Percentiles rank a stretch among this genome's conserved stretches.
phyloP scores from a whole-genome alignment of 2,113 vertebrate genomes.

The Beaufortia kweichowensis region DNA sequence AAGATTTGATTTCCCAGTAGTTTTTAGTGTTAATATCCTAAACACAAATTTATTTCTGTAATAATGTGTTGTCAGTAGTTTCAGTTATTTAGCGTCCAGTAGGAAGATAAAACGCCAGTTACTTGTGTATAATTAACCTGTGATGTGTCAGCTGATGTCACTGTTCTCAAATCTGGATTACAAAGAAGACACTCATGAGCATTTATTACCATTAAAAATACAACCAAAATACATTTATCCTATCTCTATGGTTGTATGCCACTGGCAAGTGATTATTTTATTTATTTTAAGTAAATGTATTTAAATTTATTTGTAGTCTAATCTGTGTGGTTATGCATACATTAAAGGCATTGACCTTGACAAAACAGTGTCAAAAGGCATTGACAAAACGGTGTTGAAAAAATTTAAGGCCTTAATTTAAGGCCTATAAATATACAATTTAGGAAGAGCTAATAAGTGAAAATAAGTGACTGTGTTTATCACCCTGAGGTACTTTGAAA shows the following conservation, averaged over 20 bases:
- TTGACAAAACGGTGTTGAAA: too few species aligned
- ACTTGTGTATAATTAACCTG: slow-evolving; percentile 34
- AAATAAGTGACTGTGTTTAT: too few species aligned
- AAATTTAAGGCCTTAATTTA: too few species aligned
- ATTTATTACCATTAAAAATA: background rate
- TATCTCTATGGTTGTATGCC: background rate
- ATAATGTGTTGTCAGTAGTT: background rate
- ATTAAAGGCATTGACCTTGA: too few species aligned
- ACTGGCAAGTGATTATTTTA: background rate
- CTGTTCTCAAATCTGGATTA: background rate
- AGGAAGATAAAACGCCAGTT: slow-evolving; percentile 39
- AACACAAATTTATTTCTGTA: background rate
- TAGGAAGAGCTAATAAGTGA: too few species aligned
- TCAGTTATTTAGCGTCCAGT: background rate
- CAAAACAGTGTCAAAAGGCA: too few species aligned
- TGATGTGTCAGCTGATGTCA: background rate
- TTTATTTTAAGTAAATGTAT: too few species aligned
- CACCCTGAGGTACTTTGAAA: too few species aligned
- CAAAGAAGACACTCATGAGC: background rate
- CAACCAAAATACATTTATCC: background rate
- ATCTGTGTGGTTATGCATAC: too few species aligned
- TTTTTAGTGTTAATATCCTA: background rate
- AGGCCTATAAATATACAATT: background rate
- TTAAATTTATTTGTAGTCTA: too few species aligned
- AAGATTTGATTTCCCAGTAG: too few species aligned